These are phyloP conservation scores for Phalera bucephala DNA, from an alignment of 2,888 invertebrate genomes.

Conservation along the genomic window DNA sequence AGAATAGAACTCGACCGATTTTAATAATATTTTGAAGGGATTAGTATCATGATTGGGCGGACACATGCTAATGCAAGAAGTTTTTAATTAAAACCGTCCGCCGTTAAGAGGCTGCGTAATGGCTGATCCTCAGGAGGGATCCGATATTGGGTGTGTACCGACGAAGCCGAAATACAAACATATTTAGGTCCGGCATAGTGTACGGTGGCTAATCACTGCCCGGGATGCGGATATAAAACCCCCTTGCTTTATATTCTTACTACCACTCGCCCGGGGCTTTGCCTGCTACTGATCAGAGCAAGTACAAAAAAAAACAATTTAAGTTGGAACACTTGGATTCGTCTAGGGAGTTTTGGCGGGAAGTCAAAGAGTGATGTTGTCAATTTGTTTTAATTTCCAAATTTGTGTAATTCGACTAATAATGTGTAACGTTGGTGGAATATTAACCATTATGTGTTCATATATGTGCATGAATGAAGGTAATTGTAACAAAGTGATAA, in stretches of 20 bases:
- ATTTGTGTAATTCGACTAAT: no score
- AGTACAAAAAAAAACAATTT: no score
- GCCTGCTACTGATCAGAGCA: no score
- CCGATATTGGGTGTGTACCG: constrained; percentile 74
- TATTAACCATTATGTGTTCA: no score
- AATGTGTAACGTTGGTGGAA: no score
- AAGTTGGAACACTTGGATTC: no score
- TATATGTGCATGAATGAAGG: no score
- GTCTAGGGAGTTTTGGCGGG: no score
- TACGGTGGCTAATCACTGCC: constrained; percentile 76
- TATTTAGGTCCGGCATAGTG: constrained; percentile 75
- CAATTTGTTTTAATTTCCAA: no score
- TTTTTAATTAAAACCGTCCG: constrained; percentile 82
- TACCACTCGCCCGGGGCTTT: constrained; percentile 6
- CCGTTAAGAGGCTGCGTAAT: constrained; percentile 81
- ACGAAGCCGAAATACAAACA: constrained; percentile 79
- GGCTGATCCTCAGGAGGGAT: constrained; percentile 77
- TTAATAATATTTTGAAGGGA: constrained; percentile 77
- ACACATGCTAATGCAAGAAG: constrained; percentile 81
- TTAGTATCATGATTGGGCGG: constrained; percentile 70
- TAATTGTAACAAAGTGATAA: no score
- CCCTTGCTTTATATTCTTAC: constrained; percentile 44
- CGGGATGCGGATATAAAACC: constrained; percentile 57
- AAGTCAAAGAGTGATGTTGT: no score
- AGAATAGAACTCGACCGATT: constrained; percentile 44